Base-by-base conservation (phyloP, 2,113 vertebrate species). In the Corythaixoides concolor region DNA sequence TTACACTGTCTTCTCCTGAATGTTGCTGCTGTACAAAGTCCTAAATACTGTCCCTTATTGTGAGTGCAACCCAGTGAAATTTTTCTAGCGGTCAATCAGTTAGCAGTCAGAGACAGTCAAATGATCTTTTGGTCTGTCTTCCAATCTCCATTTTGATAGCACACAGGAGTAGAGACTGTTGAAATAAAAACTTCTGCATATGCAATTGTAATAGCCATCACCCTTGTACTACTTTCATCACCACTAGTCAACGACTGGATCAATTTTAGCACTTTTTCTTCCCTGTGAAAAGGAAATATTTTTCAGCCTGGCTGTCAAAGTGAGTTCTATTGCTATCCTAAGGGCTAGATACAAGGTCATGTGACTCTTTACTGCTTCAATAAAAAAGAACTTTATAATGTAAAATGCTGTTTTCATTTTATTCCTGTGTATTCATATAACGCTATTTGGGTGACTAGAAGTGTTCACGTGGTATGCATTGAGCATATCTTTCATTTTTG, bases 331-430 rank as follows among this genome's bases (percentile, higher is more conserved):
- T 90, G 30, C 33, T 88, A 55, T 69, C 79, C 85, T 95, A 89
- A 94, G 60, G 82, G 75, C n/a, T 93, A 63, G 33, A 88, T 80
- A 68, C 37, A 78, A 93, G 41, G 62, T 78, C 85, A 90, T 47
- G 58, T 95, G 95, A 97, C 66, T 82, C 13, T 96, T 97, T 49
- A 86, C n/a, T 63, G 52, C 74, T 90, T 96, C 41, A 83, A 2
- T 93, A 95, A 97, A 96, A 92, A 93, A 26, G 37, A 97, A 85
- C 10, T 89, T 89, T 94, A 76, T 24, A 88, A 92, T 66, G 50
- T 87, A 90, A 97, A 97, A 85, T 39, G 13, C 9, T 81, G 17
- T 82, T 95, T 95, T 82, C 43, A 70, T 74, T 79, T 87, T 93
- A 81, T 95, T 95, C 53, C 27, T 88, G 21, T n/a, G 8, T 73